Evolutionary conservation across 1,140 invertebrate genomes (phyloP), one percentile per base, ranked within the genome.

Genomic region (Sinella curviseta): DNA sequence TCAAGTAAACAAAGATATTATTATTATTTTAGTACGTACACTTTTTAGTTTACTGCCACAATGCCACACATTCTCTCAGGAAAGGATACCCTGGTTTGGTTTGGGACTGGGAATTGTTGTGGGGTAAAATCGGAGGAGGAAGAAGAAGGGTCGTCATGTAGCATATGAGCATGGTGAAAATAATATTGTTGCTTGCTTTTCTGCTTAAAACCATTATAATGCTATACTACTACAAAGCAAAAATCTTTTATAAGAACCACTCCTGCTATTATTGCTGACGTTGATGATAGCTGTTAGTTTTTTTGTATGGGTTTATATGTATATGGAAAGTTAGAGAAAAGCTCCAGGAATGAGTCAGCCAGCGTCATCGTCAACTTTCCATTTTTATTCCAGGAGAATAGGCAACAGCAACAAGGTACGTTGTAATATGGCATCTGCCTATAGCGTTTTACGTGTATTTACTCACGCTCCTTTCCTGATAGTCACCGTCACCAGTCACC

Each of bases 331-430:
- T 17, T 24, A 33, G 65, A 70, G 65, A 70, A 30, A 70, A 70
- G 65, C 30, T 70, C 65, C 31, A n/a, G 31, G 65, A 70, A 70
- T 70, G 65, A 70, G 65, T 70, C 65, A 70, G 65, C 65, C 26
- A 26, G 57, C 26, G 30, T 24, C 65, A 3, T 70, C 30, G 26
- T 14, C 65, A 70, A 12, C 24, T 70, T 70, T 30, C 26, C 65
- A 70, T 14, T 65, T n/a, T n/a, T 65, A 65, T n/a, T 65, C 4
- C 57, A 8, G 39, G 8, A 48, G 39, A 48, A 20, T 65, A 65
- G 57, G 8, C 24, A 65, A 65, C 57, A 65, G 24, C 57, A 65
- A 26, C 24, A n/a, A n/a, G 57, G 57, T 26, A 65, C 39, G 8
- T 48, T 48, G 24, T 8, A n/a, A 65, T 4, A n/a, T 65, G 24